Percentiles rank a stretch among this genome's conserved stretches.
Conservation (phyloP, 2,797 vertebrate genomes). For the Phaenicophaeus curvirostris region DNA sequence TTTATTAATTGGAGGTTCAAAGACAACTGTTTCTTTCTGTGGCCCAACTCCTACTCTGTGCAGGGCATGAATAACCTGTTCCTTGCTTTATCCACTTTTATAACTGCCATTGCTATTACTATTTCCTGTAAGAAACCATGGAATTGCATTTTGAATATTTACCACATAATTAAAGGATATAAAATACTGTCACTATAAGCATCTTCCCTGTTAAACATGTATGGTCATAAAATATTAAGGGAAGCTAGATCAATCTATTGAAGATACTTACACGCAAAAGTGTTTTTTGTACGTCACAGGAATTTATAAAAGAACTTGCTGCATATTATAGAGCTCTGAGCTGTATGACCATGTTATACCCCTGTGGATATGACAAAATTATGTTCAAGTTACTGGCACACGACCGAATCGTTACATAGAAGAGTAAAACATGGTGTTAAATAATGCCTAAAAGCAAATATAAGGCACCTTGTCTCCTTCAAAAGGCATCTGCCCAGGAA, state of each 20-base stretch:
- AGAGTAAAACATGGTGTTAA: conserved; percentile 42
- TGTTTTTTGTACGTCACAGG: conserved; percentile 11
- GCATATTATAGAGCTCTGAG: background rate
- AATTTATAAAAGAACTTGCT: conserved; percentile 29
- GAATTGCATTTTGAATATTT: conserved; percentile 27
- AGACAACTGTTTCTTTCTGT: background rate
- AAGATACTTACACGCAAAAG: conserved; percentile 5
- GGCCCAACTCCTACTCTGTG: background rate
- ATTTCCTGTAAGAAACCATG: background rate
- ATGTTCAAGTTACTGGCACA: background rate
- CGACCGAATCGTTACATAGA: background rate
- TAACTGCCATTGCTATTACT: background rate
- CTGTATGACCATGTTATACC: background rate
- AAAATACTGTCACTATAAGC: conserved; percentile 10
- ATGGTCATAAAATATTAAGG: conserved; percentile 44
- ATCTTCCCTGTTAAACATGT: conserved; percentile 32
- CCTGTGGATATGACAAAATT: conserved; percentile 1
- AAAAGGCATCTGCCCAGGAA: conserved; percentile 38
- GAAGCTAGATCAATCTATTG: conserved; percentile 1
- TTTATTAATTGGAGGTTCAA: background rate
- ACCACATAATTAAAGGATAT: background rate
- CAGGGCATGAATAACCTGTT: background rate
- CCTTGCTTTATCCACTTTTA: background rate
- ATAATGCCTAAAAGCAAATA: conserved; percentile 41
- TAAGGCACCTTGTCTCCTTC: conserved; percentile 41